A percentile compares a stretch with the other conserved stretches of the same genome.
Conservation (phyloP, 2,888 invertebrate species). For the Catocala fraxini region DNA sequence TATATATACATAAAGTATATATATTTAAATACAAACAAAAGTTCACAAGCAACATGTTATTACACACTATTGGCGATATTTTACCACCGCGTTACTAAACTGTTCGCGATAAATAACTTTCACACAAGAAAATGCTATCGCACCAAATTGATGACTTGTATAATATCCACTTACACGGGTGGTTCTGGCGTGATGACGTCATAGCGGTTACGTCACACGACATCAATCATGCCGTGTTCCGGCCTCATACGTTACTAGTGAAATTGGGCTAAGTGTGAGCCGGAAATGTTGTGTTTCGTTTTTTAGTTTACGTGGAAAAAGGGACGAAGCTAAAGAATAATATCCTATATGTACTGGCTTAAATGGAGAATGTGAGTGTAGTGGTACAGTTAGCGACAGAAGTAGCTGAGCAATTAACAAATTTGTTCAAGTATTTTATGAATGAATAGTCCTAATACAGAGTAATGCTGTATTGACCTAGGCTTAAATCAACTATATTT, state of each 20-base stretch:
- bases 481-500: no score
- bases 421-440: no score
- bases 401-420: no score
- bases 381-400: no score
- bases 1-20: no score
- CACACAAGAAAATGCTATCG: constrained; percentile 21
- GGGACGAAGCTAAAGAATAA: not conserved
- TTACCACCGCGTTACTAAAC: constrained; percentile 1
- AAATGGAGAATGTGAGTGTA: no score
- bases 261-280: constrained; percentile 3
- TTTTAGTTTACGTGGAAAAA: not conserved
- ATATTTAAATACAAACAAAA: no score
- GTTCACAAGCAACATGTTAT: not conserved
- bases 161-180: constrained; percentile 36
- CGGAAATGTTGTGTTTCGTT: not conserved
- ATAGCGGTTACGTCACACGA: constrained; percentile 28
- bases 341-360: not conserved
- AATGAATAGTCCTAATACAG: no score
- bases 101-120: constrained; percentile 10
- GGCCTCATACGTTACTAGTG: constrained; percentile 11
- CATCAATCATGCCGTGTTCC: constrained; percentile 36
- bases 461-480: no score
- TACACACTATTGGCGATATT: not conserved
- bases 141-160: constrained; percentile 41
- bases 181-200: constrained; percentile 21